Conservation (phyloP, 2,888 invertebrate genomes). For the Adelognathus sp. region DNA sequence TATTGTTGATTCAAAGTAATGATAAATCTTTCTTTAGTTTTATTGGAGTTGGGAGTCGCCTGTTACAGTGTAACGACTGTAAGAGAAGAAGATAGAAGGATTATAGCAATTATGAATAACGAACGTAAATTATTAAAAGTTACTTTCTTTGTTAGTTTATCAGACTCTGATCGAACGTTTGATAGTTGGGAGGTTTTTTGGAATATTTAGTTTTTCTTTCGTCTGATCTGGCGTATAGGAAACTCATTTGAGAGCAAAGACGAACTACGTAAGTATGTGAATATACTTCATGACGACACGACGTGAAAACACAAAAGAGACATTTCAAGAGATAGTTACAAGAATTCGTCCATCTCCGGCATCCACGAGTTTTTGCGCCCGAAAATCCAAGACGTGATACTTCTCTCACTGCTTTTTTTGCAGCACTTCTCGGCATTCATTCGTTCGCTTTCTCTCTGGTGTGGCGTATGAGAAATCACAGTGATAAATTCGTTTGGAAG, state of each 20-base stretch:
- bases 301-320: neutral
- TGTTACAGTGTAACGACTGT: too few relatives aligned
- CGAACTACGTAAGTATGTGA: neutral
- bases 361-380: slow-evolving; percentile 8
- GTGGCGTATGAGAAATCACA: slow-evolving; percentile 41
- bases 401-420: neutral
- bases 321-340: neutral
- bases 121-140: too few relatives aligned
- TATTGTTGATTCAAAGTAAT: too few relatives aligned
- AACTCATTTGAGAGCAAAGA: neutral
- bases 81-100: too few relatives aligned
- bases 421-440: slow-evolving; percentile 24
- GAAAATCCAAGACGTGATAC: neutral
- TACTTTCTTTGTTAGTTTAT: too few relatives aligned
- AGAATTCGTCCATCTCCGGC: slow-evolving; percentile 9
- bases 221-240: too few relatives aligned
- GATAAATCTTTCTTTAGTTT: too few relatives aligned
- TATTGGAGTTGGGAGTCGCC: too few relatives aligned
- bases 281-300: neutral
- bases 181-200: too few relatives aligned
- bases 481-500: slow-evolving; percentile 53
- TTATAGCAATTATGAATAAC: too few relatives aligned
- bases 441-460: slow-evolving; percentile 19
- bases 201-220: too few relatives aligned
- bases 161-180: too few relatives aligned